Evolutionary conservation across 2,888 invertebrate species (phyloP).

Genomic region (Ormyrus rosae): DNA sequence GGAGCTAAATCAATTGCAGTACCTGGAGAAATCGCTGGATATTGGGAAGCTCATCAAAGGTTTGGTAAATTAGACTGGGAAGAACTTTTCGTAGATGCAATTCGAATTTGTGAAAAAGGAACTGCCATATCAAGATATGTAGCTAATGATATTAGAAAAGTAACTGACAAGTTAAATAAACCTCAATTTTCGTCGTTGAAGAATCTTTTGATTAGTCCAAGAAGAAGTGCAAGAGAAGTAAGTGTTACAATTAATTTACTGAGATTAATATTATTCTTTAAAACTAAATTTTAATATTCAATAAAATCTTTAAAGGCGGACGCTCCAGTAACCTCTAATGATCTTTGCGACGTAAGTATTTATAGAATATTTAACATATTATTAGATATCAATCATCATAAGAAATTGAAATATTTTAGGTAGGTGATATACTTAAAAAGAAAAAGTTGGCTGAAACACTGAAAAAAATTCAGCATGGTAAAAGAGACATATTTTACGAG

Average conservation of each 20-base stretch:
- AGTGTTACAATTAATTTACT: too few relatives aligned
- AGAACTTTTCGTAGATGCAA: conserved; percentile 86
- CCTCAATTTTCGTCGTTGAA: conserved; percentile 78
- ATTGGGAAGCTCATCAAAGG: conserved; percentile 84
- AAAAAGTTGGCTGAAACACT: conserved; percentile 85
- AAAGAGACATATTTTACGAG: conserved; percentile 86
- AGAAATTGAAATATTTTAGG: background rate
- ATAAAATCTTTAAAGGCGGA: too few relatives aligned
- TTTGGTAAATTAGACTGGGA: conserved; percentile 89
- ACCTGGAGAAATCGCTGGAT: conserved; percentile 92
- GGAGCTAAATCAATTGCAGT: conserved; percentile 87
- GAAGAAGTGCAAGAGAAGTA: too few relatives aligned
- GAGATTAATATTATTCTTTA: too few relatives aligned
- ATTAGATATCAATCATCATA: background rate
- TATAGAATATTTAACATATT: background rate
- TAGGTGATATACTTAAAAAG: conserved; percentile 61
- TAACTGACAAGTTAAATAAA: conserved; percentile 76
- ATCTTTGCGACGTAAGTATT: conserved; percentile 3
- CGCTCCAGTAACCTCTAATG: background rate
- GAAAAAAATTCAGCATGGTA: conserved; percentile 81
- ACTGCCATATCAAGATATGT: conserved; percentile 75
- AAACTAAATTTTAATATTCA: too few relatives aligned
- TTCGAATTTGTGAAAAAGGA: conserved; percentile 85
- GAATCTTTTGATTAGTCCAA: background rate
- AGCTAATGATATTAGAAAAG: conserved; percentile 74